phyloP scores from a whole-genome alignment of 2,113 vertebrate genomes.

The Chrysochloris asiatica region DNA sequence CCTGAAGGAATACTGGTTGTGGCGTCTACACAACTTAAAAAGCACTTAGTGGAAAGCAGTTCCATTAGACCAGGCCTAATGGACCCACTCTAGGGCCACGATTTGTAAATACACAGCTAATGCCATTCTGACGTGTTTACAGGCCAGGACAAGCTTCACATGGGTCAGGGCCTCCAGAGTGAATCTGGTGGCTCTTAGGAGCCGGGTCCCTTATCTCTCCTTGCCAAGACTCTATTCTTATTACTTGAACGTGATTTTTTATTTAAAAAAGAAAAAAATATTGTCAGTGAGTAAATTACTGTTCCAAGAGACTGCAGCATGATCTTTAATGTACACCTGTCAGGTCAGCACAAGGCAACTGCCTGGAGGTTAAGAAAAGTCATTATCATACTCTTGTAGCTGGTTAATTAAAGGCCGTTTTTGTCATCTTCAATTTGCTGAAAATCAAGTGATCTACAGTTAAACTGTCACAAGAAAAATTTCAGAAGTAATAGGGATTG shows the following conservation, averaged over 20 bases:
- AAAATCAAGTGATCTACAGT: neutral
- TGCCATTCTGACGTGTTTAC: conserved; percentile 54
- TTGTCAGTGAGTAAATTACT: conserved; percentile 53
- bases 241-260: neutral
- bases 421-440: conserved; percentile 57
- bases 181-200: conserved; percentile 38
- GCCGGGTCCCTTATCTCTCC: conserved; percentile 40
- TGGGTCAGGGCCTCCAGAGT: conserved; percentile 51
- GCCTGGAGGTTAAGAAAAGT: conserved; percentile 42
- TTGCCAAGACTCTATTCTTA: neutral
- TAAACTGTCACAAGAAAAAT: conserved; percentile 33
- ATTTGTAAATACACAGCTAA: conserved; percentile 66
- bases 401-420: conserved; percentile 60
- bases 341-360: conserved; percentile 51
- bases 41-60: conserved; percentile 66
- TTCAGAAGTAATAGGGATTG: conserved; percentile 43
- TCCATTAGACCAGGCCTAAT: conserved; percentile 63
- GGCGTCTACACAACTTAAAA: conserved; percentile 63
- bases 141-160: neutral
- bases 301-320: conserved; percentile 37
- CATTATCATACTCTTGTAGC: conserved; percentile 11
- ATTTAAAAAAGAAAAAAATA: neutral
- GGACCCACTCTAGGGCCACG: conserved; percentile 42
- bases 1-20: conserved; percentile 65
- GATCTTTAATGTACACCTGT: conserved; percentile 57